A percentile compares a stretch with the other conserved stretches of the same genome.
Evolutionary conservation across 2,888 invertebrate species (phyloP).

Genomic region (Chrysolina haemoptera): DNA sequence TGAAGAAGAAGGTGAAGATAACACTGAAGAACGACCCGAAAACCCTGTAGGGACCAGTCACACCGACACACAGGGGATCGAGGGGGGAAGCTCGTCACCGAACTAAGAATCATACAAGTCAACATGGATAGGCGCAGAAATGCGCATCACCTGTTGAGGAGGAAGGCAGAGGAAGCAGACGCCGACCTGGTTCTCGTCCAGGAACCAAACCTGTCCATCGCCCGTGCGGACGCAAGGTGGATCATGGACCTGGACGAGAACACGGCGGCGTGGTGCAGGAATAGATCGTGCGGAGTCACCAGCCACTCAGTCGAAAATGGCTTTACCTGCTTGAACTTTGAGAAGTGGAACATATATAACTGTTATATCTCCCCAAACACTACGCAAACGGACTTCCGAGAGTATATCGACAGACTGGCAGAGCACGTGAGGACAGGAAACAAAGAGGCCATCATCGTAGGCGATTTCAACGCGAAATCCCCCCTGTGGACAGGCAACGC

Average conservation of each 20-base stretch:
- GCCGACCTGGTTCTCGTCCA: too few species aligned
- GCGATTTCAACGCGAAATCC: slow-evolving; percentile 30
- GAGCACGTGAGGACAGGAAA: background rate
- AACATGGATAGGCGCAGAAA: background rate
- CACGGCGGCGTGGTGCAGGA: background rate
- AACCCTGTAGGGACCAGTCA: background rate
- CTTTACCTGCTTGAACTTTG: background rate
- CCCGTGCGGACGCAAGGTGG: background rate
- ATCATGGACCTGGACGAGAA: background rate
- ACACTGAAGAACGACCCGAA: background rate
- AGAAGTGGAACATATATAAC: background rate
- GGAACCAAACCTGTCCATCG: too few species aligned
- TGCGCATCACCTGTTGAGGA: slow-evolving; percentile 34
- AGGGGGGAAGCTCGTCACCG: too few species aligned
- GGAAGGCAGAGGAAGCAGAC: background rate
- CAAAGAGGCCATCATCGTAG: slow-evolving; percentile 4
- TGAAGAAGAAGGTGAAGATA: background rate
- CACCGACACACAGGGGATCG: too few species aligned
- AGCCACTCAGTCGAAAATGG: background rate
- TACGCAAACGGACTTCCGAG: background rate
- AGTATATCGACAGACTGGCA: background rate
- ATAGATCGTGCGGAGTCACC: background rate
- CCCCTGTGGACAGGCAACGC: slow-evolving; percentile 2
- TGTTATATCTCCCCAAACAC: background rate
- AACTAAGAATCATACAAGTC: too few species aligned